Evolutionary conservation across 1,140 invertebrate genomes (phyloP), one percentile per base, ranked within the genome.

Genomic region (Brachionus angularis): DNA sequence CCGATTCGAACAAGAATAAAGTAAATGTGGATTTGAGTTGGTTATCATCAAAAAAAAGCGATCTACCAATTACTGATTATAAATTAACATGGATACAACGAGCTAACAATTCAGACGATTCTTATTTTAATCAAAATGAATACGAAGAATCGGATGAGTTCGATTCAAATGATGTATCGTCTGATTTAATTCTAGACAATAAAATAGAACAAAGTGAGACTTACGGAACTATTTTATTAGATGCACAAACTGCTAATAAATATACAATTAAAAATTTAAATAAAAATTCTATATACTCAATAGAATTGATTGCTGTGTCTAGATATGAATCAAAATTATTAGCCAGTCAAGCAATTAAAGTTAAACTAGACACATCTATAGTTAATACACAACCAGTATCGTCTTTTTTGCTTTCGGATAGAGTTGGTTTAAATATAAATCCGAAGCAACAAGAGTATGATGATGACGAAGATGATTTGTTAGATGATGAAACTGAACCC

Each of bases 11-110:
- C n/a, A 29, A 12, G 2, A 16, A 10, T 16, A 0, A 29, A 29
- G 62, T 67, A 2, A 33, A 67, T 12, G 62, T 29, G 4, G 47
- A 50, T 31, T 25, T 67, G 25, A 21, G 29, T 5, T 67, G 62
- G 62, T 14, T 67, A 18, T 23, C 42, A 5, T 25, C 62, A 1
- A 67, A 50, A 47, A 27, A 33, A 49, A 34, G 29, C 42, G 62
- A 67, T 67, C 23, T 67, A 8, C 62, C 62, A 36, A 47, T 67
- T 5, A 18, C 18, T 10, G 33, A 46, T 27, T 67, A 67, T 27
- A 47, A 67, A 67, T 18, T 67, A 4, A 29, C 27, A 8, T 67
- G 62, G 62, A 21, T 23, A 47, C 12, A 47, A 50, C 14, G 31
- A 16, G 29, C 42, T 27, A 47, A 58, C 10, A 21, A 39, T 8